A percentile compares a stretch with the other conserved stretches of the same genome.
Conservation (phyloP, 2,113 vertebrate species). For the Mesembrinibis cayennensis region DNA sequence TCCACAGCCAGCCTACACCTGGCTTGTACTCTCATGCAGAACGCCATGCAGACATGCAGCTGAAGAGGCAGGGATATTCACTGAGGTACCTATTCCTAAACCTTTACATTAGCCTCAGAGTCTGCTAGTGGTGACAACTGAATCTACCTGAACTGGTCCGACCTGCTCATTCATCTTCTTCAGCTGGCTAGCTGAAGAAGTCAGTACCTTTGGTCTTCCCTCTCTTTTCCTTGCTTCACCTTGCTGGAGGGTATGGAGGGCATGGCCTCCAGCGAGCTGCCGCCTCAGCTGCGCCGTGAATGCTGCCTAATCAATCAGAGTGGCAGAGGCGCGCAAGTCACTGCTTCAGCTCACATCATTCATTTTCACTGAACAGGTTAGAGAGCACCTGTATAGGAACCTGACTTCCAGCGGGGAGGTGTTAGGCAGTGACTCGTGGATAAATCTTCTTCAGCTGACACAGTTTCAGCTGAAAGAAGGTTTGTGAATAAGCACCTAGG, state of each 20-base stretch:
- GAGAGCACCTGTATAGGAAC: not conserved
- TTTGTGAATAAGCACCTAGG: not conserved
- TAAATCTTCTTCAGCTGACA: not conserved
- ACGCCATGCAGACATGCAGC: not conserved
- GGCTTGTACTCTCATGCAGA: not conserved
- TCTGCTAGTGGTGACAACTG: not conserved
- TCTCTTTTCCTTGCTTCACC: not conserved
- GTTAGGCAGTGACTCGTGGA: not conserved
- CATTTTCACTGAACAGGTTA: not conserved
- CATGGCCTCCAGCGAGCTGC: not conserved
- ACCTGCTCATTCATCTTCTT: not conserved
- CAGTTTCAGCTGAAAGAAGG: not conserved
- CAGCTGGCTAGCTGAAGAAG: not conserved
- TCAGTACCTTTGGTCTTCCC: not conserved
- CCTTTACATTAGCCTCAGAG: not conserved
- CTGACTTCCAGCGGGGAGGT: not conserved
- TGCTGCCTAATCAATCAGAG: not conserved
- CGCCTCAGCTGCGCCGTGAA: not conserved
- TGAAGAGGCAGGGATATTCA: not conserved
- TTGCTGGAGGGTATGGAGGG: not conserved
- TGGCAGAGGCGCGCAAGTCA: fast-evolving
- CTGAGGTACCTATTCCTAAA: not conserved
- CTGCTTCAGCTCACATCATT: not conserved
- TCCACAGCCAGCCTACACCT: not conserved
- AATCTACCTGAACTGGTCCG: not conserved